Percentiles rank a stretch among this genome's conserved stretches.
phyloP scores from a whole-genome alignment of 2,797 vertebrate genomes.

The Discoglossus pictus region DNA sequence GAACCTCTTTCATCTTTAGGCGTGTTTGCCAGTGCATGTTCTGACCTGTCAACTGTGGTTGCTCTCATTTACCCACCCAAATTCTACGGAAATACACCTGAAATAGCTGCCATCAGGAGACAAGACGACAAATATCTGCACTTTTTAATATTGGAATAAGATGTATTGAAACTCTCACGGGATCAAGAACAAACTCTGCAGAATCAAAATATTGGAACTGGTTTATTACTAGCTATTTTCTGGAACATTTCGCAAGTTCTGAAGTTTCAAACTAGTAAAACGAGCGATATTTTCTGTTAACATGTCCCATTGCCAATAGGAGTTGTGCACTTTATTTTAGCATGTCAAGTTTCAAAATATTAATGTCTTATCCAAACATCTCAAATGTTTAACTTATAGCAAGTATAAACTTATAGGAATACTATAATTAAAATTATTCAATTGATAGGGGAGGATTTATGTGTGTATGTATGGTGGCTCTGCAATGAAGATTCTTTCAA shows the following conservation, averaged over 20 bases:
- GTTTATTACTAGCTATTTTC: neutral
- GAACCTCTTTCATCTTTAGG: conserved; percentile 61
- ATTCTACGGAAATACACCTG: conserved; percentile 57
- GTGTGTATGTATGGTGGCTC: too few species aligned
- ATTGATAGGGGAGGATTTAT: too few species aligned
- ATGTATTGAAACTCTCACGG: neutral
- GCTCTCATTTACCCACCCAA: conserved; percentile 5
- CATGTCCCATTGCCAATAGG: neutral
- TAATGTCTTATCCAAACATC: too few species aligned
- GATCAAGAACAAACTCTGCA: conserved; percentile 16
- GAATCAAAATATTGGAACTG: neutral
- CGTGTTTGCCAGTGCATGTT: conserved; percentile 55
- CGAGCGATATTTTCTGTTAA: neutral
- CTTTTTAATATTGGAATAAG: conserved; percentile 36
- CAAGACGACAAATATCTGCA: conserved; percentile 23
- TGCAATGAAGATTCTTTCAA: too few species aligned
- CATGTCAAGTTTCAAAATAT: neutral
- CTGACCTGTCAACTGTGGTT: conserved; percentile 41
- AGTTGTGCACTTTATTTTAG: conserved; percentile 14
- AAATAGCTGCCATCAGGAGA: conserved; percentile 7
- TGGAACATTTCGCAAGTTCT: neutral
- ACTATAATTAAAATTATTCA: too few species aligned
- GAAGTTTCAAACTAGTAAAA: too few species aligned
- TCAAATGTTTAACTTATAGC: too few species aligned
- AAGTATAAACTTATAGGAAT: too few species aligned